Evolutionary conservation across 2,888 invertebrate genomes (phyloP).

Genomic region (Leptura quadrifasciata): DNA sequence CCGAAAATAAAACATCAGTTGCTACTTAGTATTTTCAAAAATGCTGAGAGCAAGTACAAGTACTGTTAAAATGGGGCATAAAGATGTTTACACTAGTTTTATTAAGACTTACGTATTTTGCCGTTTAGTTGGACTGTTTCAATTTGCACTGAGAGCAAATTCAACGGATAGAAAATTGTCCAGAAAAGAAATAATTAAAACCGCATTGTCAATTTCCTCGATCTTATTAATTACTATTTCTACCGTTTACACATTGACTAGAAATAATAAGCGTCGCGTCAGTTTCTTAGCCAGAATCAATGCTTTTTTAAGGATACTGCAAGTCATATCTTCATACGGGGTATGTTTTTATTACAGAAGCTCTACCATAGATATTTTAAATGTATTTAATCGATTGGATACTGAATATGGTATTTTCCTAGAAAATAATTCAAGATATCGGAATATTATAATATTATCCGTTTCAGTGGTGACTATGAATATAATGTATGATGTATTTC

Average conservation of each 20-base stretch:
- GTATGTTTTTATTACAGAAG: neutral
- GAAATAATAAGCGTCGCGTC: neutral
- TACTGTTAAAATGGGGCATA: neutral
- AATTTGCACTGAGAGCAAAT: neutral
- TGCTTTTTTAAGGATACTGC: neutral
- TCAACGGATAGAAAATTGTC: neutral
- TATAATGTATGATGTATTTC: neutral
- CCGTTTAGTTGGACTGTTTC: slow-evolving; percentile 9
- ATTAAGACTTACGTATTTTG: neutral
- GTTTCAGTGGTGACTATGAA: neutral
- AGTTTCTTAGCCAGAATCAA: neutral
- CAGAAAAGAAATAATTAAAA: neutral
- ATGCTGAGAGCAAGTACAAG: neutral
- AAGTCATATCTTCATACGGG: neutral
- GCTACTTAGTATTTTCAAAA: neutral
- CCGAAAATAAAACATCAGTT: neutral
- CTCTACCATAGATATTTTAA: neutral
- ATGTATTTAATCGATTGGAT: neutral
- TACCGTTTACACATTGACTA: neutral
- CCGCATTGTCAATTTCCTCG: neutral
- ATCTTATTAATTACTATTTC: neutral
- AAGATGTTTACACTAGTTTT: slow-evolving; percentile 2
- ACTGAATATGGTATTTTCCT: neutral
- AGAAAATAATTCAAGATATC: neutral
- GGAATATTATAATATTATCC: neutral